Conservation (phyloP, 2,797 vertebrate species). For the Eulemur albifrons region DNA sequence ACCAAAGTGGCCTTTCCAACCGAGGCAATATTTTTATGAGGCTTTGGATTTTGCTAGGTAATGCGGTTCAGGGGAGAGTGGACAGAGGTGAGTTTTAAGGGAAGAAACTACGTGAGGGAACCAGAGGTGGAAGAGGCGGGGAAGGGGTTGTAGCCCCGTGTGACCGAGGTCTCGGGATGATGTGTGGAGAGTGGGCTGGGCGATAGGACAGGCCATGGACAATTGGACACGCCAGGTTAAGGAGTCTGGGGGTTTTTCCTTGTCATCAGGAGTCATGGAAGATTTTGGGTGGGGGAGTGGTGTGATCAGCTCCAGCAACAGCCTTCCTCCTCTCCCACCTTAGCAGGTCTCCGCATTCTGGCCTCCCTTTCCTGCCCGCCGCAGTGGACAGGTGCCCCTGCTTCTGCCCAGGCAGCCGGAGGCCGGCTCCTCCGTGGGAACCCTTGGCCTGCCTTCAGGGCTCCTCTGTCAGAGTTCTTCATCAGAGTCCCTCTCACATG, state of each 20-base stretch:
- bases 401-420: not conserved
- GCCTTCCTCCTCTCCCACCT: not conserved
- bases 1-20: not conserved
- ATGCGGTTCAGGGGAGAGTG: not conserved
- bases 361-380: not conserved
- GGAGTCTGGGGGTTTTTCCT: not conserved
- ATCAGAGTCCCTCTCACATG: not conserved
- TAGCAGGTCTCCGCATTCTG: not conserved
- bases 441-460: not conserved
- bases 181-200: not conserved
- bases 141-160: not conserved
- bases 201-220: no score
- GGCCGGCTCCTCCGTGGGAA: fast-evolving
- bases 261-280: not conserved
- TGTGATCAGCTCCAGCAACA: not conserved
- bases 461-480: not conserved
- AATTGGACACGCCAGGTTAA: not conserved
- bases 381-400: not conserved
- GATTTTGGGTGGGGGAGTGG: not conserved
- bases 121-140: not conserved
- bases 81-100: not conserved
- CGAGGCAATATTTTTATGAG: not conserved
- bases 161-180: not conserved
- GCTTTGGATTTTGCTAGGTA: not conserved
- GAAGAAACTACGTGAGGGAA: not conserved